A percentile compares a stretch with the other conserved stretches of the same genome.
Conservation (phyloP, 2,797 vertebrate species). For the Lagodon rhomboides region DNA sequence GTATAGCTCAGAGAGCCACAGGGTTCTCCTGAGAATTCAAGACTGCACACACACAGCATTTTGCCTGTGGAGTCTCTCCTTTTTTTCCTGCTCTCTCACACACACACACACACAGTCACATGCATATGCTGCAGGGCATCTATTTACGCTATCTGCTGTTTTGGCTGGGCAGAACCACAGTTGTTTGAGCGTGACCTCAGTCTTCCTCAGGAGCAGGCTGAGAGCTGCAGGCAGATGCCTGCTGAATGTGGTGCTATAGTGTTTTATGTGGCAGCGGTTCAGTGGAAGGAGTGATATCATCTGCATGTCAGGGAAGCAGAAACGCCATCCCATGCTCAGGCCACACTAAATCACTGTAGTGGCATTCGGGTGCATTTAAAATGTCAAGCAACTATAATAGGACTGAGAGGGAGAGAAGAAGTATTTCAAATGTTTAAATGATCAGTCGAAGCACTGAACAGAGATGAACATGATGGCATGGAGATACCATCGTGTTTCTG, state of each 20-base stretch:
- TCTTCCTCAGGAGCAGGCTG: conserved; percentile 12
- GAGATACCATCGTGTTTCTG: conserved; percentile 3
- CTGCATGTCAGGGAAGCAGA: conserved; percentile 50
- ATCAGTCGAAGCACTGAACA: conserved; percentile 3
- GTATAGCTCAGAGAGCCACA: conserved; percentile 67
- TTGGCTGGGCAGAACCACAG: conserved; percentile 44
- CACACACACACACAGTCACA: conserved; percentile 21
- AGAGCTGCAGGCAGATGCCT: conserved; percentile 40
- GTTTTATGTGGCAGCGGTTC: conserved; percentile 53
- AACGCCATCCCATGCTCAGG: conserved; percentile 21
- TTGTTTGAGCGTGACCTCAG: conserved; percentile 50
- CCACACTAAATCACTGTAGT: conserved; percentile 23
- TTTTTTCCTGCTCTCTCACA: conserved; percentile 21
- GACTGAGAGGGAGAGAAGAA: conserved; percentile 1
- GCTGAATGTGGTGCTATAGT: conserved; percentile 31
- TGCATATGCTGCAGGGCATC: conserved; percentile 52
- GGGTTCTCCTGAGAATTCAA: conserved; percentile 66
- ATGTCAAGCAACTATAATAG: conserved; percentile 45
- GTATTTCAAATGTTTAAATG: conserved; percentile 27
- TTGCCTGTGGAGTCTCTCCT: conserved; percentile 50
- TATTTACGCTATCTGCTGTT: conserved; percentile 64
- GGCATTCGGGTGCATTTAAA: conserved; percentile 31
- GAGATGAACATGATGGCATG: background rate
- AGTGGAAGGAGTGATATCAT: conserved; percentile 61
- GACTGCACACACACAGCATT: conserved; percentile 66